These are phyloP conservation scores for Agrilus cyanescens DNA, from an alignment of 2,888 invertebrate genomes.

Conservation along the genomic window DNA sequence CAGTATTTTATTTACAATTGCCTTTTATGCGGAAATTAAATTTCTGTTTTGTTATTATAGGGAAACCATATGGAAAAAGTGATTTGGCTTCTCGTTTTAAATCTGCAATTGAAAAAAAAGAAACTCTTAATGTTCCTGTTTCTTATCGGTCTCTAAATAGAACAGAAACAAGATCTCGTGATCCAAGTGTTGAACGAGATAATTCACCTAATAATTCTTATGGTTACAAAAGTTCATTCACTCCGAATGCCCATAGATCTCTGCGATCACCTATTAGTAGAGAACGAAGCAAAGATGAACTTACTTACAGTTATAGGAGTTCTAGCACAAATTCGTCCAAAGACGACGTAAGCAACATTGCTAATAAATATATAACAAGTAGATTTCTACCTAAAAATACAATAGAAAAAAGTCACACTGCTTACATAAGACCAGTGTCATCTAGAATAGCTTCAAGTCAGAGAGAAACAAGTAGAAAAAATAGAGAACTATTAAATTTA, in stretches of 20 bases:
- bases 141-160: constrained; percentile 36
- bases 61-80: constrained; percentile 13
- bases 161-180: constrained; percentile 36
- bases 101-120: constrained; percentile 17
- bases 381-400: constrained; percentile 35
- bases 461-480: constrained; percentile 31
- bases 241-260: constrained; percentile 40
- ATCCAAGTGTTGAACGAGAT: constrained; percentile 45
- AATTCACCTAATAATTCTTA: constrained; percentile 17
- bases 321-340: constrained; percentile 22
- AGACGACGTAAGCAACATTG: constrained; percentile 26
- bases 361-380: constrained; percentile 34
- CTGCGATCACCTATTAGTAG: constrained; percentile 28
- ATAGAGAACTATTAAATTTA: constrained; percentile 30
- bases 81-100: constrained; percentile 19
- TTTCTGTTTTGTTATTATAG: constrained; percentile 8
- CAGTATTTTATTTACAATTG: too few species aligned
- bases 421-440: constrained; percentile 29
- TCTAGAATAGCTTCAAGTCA: constrained; percentile 19
- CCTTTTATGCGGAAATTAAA: background rate
- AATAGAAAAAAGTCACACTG: constrained; percentile 34
- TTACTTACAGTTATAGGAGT: constrained; percentile 8
- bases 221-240: constrained; percentile 34
- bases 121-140: constrained; percentile 32
- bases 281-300: constrained; percentile 19